These are phyloP conservation scores for Tinamus major DNA, from an alignment of 2,797 vertebrate genomes.

Conservation along the genomic window DNA sequence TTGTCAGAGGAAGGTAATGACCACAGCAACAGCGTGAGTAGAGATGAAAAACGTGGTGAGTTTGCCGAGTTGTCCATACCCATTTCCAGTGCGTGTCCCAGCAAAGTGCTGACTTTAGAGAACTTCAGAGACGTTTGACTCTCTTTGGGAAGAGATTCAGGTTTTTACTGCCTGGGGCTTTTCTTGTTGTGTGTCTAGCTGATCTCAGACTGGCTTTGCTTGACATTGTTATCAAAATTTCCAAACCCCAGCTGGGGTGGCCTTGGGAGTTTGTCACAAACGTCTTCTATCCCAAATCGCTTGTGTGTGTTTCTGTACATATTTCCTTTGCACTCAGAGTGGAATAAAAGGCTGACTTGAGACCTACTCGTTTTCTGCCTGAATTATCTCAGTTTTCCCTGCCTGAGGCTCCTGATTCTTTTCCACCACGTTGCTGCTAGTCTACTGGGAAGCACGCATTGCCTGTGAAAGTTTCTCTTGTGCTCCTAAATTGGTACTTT, in stretches of 20 bases:
- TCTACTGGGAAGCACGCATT: conserved; percentile 26
- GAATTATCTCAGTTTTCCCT: conserved; percentile 35
- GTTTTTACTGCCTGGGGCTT: not conserved
- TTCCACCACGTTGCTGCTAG: not conserved
- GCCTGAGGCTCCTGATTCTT: conserved; percentile 19
- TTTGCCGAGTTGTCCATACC: not conserved
- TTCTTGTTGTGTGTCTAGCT: not conserved
- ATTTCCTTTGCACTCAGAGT: not conserved
- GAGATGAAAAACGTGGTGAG: accelerated
- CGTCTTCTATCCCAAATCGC: not conserved
- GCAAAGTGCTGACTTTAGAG: not conserved
- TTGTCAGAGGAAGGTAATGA: not conserved
- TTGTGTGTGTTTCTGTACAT: not conserved
- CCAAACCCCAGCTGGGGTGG: not conserved
- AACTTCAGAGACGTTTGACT: accelerated
- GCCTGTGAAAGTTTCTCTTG: not conserved
- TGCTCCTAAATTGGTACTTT: not conserved
- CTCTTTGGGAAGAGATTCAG: accelerated
- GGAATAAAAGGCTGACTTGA: conserved; percentile 37
- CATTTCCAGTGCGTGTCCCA: not conserved
- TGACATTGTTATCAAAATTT: accelerated
- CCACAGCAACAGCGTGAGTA: accelerated
- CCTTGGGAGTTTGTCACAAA: not conserved
- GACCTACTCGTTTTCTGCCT: conserved; percentile 32
- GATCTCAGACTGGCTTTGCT: not conserved